Evolutionary conservation across 2,797 vertebrate species (phyloP).

Genomic region (Micromesistius poutassou): DNA sequence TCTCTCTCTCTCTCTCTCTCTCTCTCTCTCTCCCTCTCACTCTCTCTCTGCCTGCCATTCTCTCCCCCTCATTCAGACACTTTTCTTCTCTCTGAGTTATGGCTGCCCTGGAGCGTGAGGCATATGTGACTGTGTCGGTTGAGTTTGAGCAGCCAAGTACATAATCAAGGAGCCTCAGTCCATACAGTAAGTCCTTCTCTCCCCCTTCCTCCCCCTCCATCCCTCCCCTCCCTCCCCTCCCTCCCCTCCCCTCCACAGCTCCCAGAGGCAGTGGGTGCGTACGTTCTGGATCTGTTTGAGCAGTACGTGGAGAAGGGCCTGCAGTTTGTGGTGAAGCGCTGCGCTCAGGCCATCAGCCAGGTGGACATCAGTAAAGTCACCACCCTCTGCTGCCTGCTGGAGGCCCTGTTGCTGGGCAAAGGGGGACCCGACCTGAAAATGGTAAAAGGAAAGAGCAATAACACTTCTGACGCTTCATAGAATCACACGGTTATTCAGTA

Average conservation of each 20-base stretch:
- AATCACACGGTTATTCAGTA: not conserved
- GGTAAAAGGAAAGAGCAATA: slow-evolving; percentile 59
- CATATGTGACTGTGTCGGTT: too few species aligned
- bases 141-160: too few species aligned
- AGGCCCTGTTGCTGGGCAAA: slow-evolving; percentile 77
- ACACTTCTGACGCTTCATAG: not conserved
- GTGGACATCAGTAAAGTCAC: slow-evolving; percentile 88
- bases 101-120: too few species aligned
- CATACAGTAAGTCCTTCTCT: too few species aligned
- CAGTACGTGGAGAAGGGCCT: slow-evolving; percentile 81
- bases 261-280: slow-evolving; percentile 61
- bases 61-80: too few species aligned
- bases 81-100: too few species aligned
- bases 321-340: slow-evolving; percentile 75
- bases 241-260: slow-evolving; percentile 57
- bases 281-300: slow-evolving; percentile 78
- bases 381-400: slow-evolving; percentile 82
- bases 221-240: not conserved
- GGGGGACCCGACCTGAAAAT: slow-evolving; percentile 69
- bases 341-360: slow-evolving; percentile 80
- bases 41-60: too few species aligned
- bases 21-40: not conserved
- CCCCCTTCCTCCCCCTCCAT: too few species aligned
- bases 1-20: too few species aligned
- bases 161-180: too few species aligned